Evolutionary conservation across 2,797 vertebrate species (phyloP), one percentile per base, ranked within the genome.

Genomic region (Cyprinella venusta): DNA sequence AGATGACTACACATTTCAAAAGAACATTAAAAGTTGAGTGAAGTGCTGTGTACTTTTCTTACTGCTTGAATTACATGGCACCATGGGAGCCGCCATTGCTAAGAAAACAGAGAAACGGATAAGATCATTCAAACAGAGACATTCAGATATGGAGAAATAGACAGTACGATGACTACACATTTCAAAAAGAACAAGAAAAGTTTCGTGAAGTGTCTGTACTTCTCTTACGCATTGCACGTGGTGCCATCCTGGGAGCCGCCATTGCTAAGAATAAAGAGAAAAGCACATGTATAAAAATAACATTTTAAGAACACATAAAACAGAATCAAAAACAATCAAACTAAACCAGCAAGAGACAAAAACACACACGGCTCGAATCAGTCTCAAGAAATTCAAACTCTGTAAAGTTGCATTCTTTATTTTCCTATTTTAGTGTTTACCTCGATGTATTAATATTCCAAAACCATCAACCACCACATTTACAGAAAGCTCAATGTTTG

Each of bases 211-310:
- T 26, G 40, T 63, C 12, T 69, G n/a, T 8, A 26, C 8, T 26
- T 42, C 6, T 42, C 12, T 69, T 42, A 69, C 67, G 0, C 2
- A 0, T 13, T 6, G 2, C 1, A 15, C 40, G 3, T 12, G 2
- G 0, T 67, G 0, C 8, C 64, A n/a, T 4, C 5, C 0, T 0
- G 15, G 13, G n/a, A 26, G 3, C 6, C 40, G 0, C 0, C 40
- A 1, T 0, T 48, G 1, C 42, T 71, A 5, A 48, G 42, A 71
- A 71, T 26, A 50, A 45, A 72, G 3, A 48, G 4, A 45, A 72
- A 13, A 30, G 24, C 8, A 71, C n/a, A 70, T 26, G 68, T 24
- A 1, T 30, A 30, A 71, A 24, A 71, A 26, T 30, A 48, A 12
- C 40, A 70, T 0, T 40, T 40, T 21, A 67, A 67, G n/a, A 67